Evolutionary conservation across 2,888 invertebrate genomes (phyloP).

Genomic region (Lucinisca nassula): DNA sequence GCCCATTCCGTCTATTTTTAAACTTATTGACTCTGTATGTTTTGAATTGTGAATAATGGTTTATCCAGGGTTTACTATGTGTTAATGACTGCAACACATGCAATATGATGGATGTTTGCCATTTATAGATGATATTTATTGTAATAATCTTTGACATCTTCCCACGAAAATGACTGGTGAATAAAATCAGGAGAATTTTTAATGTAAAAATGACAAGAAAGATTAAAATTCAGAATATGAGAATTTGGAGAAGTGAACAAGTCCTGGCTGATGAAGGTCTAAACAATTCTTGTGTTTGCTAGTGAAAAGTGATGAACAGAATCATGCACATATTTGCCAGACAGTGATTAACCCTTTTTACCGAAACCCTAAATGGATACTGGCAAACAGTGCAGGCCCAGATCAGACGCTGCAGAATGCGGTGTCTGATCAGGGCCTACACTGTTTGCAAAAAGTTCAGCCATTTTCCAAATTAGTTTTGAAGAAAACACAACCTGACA

Average conservation of each 20-base stretch:
- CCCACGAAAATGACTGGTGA: background rate
- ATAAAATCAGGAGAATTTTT: background rate
- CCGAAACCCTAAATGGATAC: too few relatives aligned
- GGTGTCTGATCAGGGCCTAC: too few relatives aligned
- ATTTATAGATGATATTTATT: background rate
- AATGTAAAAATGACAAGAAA: too few relatives aligned
- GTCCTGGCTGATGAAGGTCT: background rate
- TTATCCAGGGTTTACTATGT: background rate
- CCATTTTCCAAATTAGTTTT: too few relatives aligned
- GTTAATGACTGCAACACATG: background rate
- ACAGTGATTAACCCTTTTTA: too few relatives aligned
- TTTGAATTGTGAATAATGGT: too few relatives aligned
- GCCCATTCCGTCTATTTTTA: too few relatives aligned
- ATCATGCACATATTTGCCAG: background rate
- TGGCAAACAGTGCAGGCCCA: too few relatives aligned
- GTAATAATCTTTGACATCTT: background rate
- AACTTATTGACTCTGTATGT: too few relatives aligned
- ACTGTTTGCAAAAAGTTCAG: too few relatives aligned
- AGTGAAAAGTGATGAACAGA: background rate
- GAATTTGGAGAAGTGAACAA: background rate
- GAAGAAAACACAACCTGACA: too few relatives aligned
- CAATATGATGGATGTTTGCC: background rate
- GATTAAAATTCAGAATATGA: background rate
- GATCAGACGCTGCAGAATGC: too few relatives aligned
- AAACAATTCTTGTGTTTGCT: background rate